Conservation (phyloP, 2,888 invertebrate species). For the Crocallis elinguaria region DNA sequence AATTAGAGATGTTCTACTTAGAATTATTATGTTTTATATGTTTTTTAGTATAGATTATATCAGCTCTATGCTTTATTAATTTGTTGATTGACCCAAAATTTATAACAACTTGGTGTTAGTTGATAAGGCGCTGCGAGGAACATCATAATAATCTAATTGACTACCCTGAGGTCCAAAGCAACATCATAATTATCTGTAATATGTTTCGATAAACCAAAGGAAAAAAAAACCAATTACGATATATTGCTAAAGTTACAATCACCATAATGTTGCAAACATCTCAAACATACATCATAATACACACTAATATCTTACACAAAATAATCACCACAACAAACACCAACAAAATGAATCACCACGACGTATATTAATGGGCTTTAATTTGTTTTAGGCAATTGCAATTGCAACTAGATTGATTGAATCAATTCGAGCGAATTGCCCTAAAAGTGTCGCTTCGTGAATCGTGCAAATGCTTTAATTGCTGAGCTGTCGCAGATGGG, state of each 20-base stretch:
- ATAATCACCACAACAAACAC: conserved; percentile 7
- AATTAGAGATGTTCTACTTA: too few relatives aligned
- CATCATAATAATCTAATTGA: too few relatives aligned
- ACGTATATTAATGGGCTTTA: conserved; percentile 28
- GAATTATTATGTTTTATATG: too few relatives aligned
- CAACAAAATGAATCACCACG: conserved; percentile 24
- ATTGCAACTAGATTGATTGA: conserved; percentile 31
- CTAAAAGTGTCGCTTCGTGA: conserved; percentile 31
- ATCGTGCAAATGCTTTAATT: conserved; percentile 40
- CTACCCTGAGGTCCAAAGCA: too few relatives aligned
- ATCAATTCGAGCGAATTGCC: conserved; percentile 29
- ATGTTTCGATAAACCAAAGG: too few relatives aligned
- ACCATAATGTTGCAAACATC: not conserved
- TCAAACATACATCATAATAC: not conserved
- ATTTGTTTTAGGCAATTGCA: conserved; percentile 29
- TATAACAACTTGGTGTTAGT: too few relatives aligned
- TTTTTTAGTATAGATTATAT: too few relatives aligned
- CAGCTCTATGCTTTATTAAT: too few relatives aligned
- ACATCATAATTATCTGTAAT: too few relatives aligned
- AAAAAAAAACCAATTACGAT: too few relatives aligned
- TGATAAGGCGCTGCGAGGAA: too few relatives aligned
- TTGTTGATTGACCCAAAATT: too few relatives aligned
- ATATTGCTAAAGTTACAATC: not conserved
- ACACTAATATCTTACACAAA: not conserved
- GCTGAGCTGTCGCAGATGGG: conserved; percentile 21